phyloP scores from a whole-genome alignment of 2,888 invertebrate genomes.

The Cylloceria caligata region DNA sequence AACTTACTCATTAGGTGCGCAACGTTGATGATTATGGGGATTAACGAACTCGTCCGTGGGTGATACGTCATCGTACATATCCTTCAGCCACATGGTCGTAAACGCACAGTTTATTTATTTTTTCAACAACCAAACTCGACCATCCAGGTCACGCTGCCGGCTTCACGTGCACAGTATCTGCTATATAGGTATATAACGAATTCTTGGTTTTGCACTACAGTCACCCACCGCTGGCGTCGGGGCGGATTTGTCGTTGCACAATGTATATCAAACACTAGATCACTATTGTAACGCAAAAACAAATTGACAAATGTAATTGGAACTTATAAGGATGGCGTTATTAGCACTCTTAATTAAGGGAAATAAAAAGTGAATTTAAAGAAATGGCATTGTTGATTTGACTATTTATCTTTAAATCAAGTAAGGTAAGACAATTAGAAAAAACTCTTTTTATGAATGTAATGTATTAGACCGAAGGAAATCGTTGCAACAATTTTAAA shows the following conservation, averaged over 20 bases:
- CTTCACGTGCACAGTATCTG: conserved; percentile 8
- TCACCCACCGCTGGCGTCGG: conserved; percentile 4
- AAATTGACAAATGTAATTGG: not conserved
- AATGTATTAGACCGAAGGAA: too few relatives aligned
- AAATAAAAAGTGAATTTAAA: not conserved
- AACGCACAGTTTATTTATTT: conserved; percentile 10
- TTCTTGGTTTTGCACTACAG: conserved; percentile 39
- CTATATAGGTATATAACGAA: conserved; percentile 7
- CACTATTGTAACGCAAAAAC: not conserved
- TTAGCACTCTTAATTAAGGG: not conserved
- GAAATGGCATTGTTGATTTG: not conserved
- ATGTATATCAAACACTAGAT: conserved; percentile 15
- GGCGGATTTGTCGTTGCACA: not conserved
- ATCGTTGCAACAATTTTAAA: too few relatives aligned
- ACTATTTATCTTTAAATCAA: too few relatives aligned
- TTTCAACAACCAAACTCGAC: conserved; percentile 25
- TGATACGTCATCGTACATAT: conserved; percentile 70
- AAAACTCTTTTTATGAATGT: too few relatives aligned
- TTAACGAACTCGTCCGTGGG: conserved; percentile 71
- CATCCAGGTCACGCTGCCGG: conserved; percentile 2
- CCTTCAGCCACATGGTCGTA: conserved; percentile 76
- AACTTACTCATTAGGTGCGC: conserved; percentile 79
- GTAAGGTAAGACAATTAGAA: not conserved
- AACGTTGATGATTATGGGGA: conserved; percentile 70
- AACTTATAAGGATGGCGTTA: not conserved